Base-by-base conservation (phyloP, 2,888 invertebrate genomes). In the Netelia virgata region DNA sequence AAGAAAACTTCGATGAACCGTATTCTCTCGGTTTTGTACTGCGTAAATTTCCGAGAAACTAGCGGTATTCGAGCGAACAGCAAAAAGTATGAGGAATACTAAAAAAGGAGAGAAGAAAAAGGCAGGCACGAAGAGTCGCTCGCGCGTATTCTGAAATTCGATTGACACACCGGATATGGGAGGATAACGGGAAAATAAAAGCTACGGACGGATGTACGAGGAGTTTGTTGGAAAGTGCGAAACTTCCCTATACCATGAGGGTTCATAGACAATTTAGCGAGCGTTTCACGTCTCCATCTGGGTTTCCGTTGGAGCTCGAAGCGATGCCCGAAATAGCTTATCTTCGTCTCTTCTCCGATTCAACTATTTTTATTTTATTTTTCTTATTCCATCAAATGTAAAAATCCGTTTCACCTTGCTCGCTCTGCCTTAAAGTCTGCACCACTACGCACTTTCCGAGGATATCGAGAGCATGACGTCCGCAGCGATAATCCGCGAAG, bases 11-110 rank as follows among this genome's bases (percentile, higher is more conserved):
- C 16, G 57, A 5, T 57, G 1, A 57, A 57, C 47, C 55, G 47
- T 59, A 66, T 20, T 74, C 66, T 69, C 23, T 18, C 47, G 28
- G 14, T 63, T 11, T 57, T 55, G 36, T 66, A 53, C 53, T 87
- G 89, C 87, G 87, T 89, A 88, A 88, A 89, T 90, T 92, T 91
- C 92, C 89, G 88, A 89, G 91, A 92, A 92, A 88, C 89, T 92
- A 92, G 90, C 92, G 92, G 92, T 91, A 92, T 88, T 86, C 83
- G 87, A 91, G 85, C 83, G 87, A 82, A 80, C 83, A 41, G 11
- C 23, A 43, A 28, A 73, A 68, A 47, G 41, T 55, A 74, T 28
- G 55, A 14, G 63, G 55, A 70, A 63, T 63, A 74, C 23, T 18
- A 55, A 10, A 70, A 59, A 69, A 53, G 10, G 16, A 63, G 20